Conservation (phyloP, 2,113 vertebrate genomes). For the Oplegnathus fasciatus region DNA sequence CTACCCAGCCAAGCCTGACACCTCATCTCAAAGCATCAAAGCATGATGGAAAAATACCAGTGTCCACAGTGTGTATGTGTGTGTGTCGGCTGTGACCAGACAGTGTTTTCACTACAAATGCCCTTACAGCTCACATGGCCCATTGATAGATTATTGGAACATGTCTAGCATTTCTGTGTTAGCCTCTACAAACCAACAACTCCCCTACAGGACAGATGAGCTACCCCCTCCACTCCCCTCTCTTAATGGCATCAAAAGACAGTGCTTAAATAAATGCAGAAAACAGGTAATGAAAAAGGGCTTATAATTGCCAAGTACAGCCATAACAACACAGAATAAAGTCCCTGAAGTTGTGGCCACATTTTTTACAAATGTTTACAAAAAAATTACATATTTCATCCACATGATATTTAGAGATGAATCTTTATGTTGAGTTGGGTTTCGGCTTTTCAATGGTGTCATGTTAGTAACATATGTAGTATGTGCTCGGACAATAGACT, state of each 20-base stretch:
- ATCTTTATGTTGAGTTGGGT: background rate
- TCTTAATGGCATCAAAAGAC: background rate
- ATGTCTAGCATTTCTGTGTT: slow-evolving; percentile 66
- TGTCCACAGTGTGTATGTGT: slow-evolving; percentile 48
- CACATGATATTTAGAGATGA: background rate
- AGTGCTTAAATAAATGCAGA: background rate
- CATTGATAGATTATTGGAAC: slow-evolving; percentile 72
- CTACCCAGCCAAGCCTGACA: slow-evolving; percentile 49
- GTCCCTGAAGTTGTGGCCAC: background rate
- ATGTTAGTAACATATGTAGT: no score
- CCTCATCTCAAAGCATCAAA: slow-evolving; percentile 67
- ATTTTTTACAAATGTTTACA: background rate
- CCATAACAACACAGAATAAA: background rate
- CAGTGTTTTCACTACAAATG: slow-evolving; percentile 80
- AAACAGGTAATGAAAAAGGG: background rate
- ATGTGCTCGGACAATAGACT: no score
- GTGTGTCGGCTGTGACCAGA: slow-evolving; percentile 66
- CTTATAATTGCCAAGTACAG: background rate
- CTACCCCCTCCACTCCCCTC: background rate
- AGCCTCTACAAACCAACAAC: slow-evolving; percentile 34
- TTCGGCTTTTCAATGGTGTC: background rate
- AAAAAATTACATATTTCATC: no score
- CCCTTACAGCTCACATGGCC: slow-evolving; percentile 67
- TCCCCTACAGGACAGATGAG: background rate
- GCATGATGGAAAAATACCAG: slow-evolving; percentile 77